Conservation (phyloP, 2,888 invertebrate species). For the Eupeodes luniger region DNA sequence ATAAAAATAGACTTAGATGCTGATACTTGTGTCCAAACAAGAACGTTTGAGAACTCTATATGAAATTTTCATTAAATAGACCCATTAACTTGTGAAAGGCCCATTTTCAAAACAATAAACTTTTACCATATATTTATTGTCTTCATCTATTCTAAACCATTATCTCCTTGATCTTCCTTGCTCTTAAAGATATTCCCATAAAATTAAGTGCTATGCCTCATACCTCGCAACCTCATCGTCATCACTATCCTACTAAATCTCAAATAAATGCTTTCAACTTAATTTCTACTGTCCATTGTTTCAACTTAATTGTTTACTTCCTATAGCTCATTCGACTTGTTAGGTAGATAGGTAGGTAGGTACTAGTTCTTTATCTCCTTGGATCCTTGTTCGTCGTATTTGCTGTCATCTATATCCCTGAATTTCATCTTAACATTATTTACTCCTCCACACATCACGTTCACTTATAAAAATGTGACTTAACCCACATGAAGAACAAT, state of each 20-base stretch:
- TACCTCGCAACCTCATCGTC: not conserved
- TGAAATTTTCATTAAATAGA: not conserved
- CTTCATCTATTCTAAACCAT: not conserved
- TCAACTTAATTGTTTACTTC: conserved; percentile 46
- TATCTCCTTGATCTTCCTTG: not conserved
- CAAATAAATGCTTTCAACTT: conserved; percentile 45
- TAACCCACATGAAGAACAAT: conserved; percentile 25
- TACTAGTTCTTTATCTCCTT: not conserved
- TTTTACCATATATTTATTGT: too few relatives aligned
- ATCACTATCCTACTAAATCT: conserved; percentile 4
- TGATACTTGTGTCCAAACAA: too few relatives aligned
- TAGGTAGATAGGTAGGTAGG: too few relatives aligned
- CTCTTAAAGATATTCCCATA: not conserved
- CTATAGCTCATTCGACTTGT: conserved; percentile 1
- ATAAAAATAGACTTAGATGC: too few relatives aligned
- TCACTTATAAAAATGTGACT: conserved; percentile 16
- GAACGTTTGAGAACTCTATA: too few relatives aligned
- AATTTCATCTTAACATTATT: conserved; percentile 14
- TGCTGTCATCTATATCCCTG: not conserved
- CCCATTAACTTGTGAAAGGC: conserved; percentile 2
- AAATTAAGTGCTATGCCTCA: conserved; percentile 15
- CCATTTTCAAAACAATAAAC: conserved; percentile 11
- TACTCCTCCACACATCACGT: not conserved
- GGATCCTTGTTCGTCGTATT: conserved; percentile 13
- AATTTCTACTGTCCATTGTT: not conserved